Base-by-base conservation (phyloP, 2,797 vertebrate genomes). In the Todus mexicanus region DNA sequence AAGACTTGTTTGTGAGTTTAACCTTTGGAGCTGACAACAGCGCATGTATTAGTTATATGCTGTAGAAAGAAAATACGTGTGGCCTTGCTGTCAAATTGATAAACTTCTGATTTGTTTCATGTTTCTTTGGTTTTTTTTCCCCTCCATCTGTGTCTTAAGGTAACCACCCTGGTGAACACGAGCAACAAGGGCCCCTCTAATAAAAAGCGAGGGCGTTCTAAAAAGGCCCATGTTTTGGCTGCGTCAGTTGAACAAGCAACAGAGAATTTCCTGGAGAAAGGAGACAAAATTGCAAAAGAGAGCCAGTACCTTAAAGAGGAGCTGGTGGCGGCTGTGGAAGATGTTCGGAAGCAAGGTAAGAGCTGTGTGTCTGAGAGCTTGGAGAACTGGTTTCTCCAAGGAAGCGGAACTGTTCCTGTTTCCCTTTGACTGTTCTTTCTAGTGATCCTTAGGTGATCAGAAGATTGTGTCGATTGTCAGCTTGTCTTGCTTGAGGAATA, bases 131-230 rank as follows among this genome's bases (percentile, higher is more conserved):
- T 14, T 63, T 87, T 82, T 23, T 81, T 42, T 51, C 42, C 40
- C 83, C 43, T 56, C 38, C 37, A 57, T 68, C 71, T 79, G 0
- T 59, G 37, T 31, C 61, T 79, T 89, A 89, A 99, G 99, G 99
- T 99, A 65, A 99, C 99, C 56, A 99, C 99, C 12, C 96, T 99
- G 97, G 99, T 99, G 43, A 99, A 99, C 97, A 98, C 98, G 54
- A 99, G 99, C 96, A 99, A 99, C 97, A 99, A 99, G 96, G 99
- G 99, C 2, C 99, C 99, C 31, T 99, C 99, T 56, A 99, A 99
- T 97, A 99, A 99, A 94, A 99, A 99, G 94, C 99, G 99, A 97
- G 99, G 99, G 2, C 99, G 99, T 92, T 99, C 99, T 86, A 99
- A 99, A 98, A 99, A 99, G 97, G 99, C 99, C 17, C 99, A 99